Base-by-base conservation (phyloP, 2,113 vertebrate genomes). In the Tragelaphus strepsiceros region DNA sequence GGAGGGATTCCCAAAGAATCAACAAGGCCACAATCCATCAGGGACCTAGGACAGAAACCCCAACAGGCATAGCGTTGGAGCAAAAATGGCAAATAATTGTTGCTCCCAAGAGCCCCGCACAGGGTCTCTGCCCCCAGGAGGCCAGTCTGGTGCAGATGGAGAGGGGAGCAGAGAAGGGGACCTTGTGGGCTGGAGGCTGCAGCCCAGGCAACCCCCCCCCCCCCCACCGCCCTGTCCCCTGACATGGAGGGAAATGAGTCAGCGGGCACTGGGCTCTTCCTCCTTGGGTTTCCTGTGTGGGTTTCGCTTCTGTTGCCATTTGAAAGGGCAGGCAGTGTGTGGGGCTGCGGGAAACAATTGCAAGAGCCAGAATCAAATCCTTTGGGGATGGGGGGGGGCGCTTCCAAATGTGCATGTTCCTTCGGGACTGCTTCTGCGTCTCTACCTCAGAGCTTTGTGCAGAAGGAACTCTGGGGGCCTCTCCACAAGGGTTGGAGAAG, bases 221-320 rank as follows among this genome's bases (percentile, higher is more conserved):
- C 39, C 39, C 39, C 39, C 4, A 6, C 61, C 14, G 1, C 6
- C 62, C 32, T 0, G 16, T 0, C 87, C 77, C n/a, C 59, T 59
- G 85, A 54, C 71, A 85, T 0, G 13, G 58, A 19, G 77, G 89
- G 92, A 91, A 87, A 14, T 97, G 95, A 97, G 77, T 91, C 89
- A 96, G 80, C 51, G 0, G 49, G 43, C 53, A 32, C 54, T 5
- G 39, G 77, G 90, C 35, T 32, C 71, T 54, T 82, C 93, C 61
- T 53, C 78, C 39, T 39, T 35, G 90, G 56, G 56, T 19, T 89
- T 96, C 80, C 90, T 49, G 46, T 80, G 35, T 1, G 17, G 58
- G 32, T 86, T 96, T 93, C n/a, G 8, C 43, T 96, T 96, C 90
- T 80, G 62, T 26, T 39, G 43, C 28, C 13, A 6, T 51, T 61